Evolutionary conservation across 1,140 invertebrate species (phyloP).

Genomic region (Augochlora pura): DNA sequence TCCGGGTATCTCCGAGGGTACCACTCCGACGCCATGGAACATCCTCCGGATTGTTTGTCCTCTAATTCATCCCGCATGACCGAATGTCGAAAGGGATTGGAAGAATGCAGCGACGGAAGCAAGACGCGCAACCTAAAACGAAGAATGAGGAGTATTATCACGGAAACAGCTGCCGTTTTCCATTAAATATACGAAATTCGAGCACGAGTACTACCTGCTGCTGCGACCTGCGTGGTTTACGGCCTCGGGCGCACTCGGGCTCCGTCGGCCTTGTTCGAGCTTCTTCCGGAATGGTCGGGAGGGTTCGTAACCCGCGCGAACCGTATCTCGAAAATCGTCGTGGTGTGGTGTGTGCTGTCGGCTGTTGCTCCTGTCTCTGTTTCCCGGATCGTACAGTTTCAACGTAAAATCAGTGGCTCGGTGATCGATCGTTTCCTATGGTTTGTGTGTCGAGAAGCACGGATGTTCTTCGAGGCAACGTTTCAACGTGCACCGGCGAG

Average conservation of each 20-base stretch:
- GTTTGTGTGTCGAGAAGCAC: neutral
- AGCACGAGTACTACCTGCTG: neutral
- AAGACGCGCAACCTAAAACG: constrained; percentile 18
- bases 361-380: neutral
- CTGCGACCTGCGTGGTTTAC: too few species aligned
- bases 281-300: constrained; percentile 11
- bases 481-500: neutral
- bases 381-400: too few species aligned
- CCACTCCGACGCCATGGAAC: neutral
- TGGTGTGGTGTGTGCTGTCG: neutral
- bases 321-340: constrained; percentile 29
- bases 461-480: constrained; percentile 1
- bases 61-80: neutral
- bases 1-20: neutral
- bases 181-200: constrained; percentile 10
- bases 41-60: constrained; percentile 1
- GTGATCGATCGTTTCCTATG: too few species aligned
- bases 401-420: neutral
- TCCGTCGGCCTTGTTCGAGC: neutral
- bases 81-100: neutral
- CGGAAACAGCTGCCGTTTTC: neutral
- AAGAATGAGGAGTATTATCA: neutral
- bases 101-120: constrained; percentile 1
- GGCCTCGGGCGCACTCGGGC: constrained; percentile 7
- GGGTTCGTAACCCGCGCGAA: constrained; percentile 6